A percentile compares a stretch with the other conserved stretches of the same genome.
Conservation (phyloP, 2,113 vertebrate genomes). For the Lophius piscatorius region DNA sequence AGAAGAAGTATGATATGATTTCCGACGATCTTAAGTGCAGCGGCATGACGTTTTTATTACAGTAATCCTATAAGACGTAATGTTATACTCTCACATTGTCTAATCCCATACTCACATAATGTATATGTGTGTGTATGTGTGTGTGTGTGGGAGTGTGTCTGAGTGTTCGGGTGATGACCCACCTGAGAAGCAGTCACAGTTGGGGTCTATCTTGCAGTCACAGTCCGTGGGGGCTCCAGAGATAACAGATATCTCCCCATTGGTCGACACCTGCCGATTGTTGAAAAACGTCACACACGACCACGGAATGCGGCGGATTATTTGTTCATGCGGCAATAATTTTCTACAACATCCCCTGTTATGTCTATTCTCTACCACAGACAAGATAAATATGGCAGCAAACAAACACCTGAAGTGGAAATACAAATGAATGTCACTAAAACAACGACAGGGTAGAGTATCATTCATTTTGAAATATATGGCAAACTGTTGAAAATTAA, state of each 20-base stretch:
- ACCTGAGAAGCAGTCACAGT: conserved; percentile 98
- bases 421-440: conserved; percentile 3
- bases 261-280: conserved; percentile 87
- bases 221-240: conserved; percentile 94
- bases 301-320: conserved; percentile 16
- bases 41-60: conserved; percentile 36
- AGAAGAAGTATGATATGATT: conserved; percentile 34
- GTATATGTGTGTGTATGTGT: conserved; percentile 15
- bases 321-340: conserved; percentile 18
- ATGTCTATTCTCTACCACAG: conserved; percentile 9
- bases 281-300: conserved; percentile 27
- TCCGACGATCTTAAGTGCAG: conserved; percentile 36
- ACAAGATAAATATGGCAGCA: conserved; percentile 35
- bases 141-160: conserved; percentile 34
- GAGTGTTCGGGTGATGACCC: conserved; percentile 50
- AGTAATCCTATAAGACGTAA: conserved; percentile 56
- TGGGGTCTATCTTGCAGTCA: conserved; percentile 98
- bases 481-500: too few species aligned
- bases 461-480: too few species aligned
- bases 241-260: conserved; percentile 92
- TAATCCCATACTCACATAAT: conserved; percentile 36
- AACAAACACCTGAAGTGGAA: conserved; percentile 9
- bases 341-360: conserved; percentile 22
- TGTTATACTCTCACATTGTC: conserved; percentile 41
- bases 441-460: not conserved